Conservation (phyloP, 2,888 invertebrate genomes). For the Sphaerophoria rueppellii region DNA sequence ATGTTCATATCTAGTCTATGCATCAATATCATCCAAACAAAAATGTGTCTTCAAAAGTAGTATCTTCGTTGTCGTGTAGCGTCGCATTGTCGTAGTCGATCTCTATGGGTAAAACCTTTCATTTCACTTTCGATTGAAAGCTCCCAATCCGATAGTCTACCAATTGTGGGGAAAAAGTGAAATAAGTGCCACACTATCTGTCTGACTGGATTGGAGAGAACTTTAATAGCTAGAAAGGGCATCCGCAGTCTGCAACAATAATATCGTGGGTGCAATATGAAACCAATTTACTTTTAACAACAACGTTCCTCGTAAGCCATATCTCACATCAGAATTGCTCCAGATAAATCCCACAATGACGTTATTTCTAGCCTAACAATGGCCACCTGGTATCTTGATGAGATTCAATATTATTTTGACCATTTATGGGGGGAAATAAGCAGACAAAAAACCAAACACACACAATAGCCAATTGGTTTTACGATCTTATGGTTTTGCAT, state of each 20-base stretch:
- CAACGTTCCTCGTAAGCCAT: constrained; percentile 26
- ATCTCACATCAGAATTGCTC: constrained; percentile 21
- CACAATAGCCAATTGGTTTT: constrained; percentile 56
- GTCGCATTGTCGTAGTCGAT: not conserved
- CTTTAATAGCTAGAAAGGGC: constrained; percentile 56
- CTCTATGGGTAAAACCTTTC: constrained; percentile 41
- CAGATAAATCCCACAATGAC: constrained; percentile 28
- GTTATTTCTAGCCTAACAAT: constrained; percentile 3
- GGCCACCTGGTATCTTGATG: constrained; percentile 35
- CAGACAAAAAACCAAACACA: constrained; percentile 11
- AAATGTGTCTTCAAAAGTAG: constrained; percentile 45
- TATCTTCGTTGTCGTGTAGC: constrained; percentile 28
- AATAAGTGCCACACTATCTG: constrained; percentile 29
- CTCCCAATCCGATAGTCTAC: constrained; percentile 3
- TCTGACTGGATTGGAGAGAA: constrained; percentile 28
- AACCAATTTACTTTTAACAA: constrained; percentile 43
- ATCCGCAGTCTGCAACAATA: constrained; percentile 16
- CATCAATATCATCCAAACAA: constrained; percentile 51
- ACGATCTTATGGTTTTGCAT: constrained; percentile 11
- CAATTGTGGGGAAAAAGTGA: not conserved
- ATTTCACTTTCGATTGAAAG: constrained; percentile 73
- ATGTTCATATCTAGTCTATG: constrained; percentile 37
- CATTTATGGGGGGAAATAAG: constrained; percentile 7
- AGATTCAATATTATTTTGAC: constrained; percentile 12
- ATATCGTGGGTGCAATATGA: constrained; percentile 63